These are phyloP conservation scores for Diorhabda sublineata DNA, from an alignment of 1,140 invertebrate genomes.

Conservation along the genomic window DNA sequence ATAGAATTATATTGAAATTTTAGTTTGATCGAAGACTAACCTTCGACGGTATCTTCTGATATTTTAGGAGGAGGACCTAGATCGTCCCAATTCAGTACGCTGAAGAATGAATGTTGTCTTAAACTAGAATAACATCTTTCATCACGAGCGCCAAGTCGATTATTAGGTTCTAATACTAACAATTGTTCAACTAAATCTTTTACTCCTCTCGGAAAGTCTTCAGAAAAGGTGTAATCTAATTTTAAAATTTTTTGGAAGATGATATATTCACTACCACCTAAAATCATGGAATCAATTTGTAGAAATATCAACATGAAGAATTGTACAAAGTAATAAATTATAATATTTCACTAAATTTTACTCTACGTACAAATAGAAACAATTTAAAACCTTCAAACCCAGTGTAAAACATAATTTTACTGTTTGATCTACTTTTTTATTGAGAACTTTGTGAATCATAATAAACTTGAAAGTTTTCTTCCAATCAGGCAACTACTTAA, in stretches of 20 bases:
- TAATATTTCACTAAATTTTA: too few relatives aligned
- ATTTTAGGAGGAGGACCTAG: conserved; percentile 73
- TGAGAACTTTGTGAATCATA: too few relatives aligned
- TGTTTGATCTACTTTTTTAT: too few relatives aligned
- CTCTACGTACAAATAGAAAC: too few relatives aligned
- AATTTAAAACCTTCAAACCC: too few relatives aligned
- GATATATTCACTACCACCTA: conserved; percentile 83
- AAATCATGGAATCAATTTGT: background rate
- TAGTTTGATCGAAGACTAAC: background rate
- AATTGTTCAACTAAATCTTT: conserved; percentile 85
- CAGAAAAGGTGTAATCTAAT: conserved; percentile 88
- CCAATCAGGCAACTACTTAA: too few relatives aligned
- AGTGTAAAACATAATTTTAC: too few relatives aligned
- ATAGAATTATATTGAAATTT: background rate
- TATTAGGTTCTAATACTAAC: conserved; percentile 72
- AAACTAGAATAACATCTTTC: conserved; percentile 73
- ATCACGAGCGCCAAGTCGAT: conserved; percentile 82
- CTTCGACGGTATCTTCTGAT: conserved; percentile 20
- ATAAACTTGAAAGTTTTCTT: too few relatives aligned
- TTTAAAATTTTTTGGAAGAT: conserved; percentile 95
- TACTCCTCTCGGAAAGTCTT: conserved; percentile 78
- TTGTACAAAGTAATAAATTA: too few relatives aligned
- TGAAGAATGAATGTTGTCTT: conserved; percentile 82
- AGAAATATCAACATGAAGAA: too few relatives aligned
- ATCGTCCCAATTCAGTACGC: conserved; percentile 77